These are phyloP conservation scores for Myrmecophaga tridactyla DNA, from an alignment of 2,113 vertebrate genomes.

Conservation along the genomic window DNA sequence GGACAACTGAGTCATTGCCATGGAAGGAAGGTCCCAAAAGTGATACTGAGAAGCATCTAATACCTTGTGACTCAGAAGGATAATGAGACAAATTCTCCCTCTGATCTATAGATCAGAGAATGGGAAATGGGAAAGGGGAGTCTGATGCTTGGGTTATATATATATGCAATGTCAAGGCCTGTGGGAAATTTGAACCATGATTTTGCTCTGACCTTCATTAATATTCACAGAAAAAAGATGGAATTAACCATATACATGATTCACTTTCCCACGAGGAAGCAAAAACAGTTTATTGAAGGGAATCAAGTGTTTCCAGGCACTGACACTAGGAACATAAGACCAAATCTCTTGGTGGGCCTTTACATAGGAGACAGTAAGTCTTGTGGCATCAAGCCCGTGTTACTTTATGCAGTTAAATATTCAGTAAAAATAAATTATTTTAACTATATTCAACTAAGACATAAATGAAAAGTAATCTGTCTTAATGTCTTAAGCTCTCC, in stretches of 20 bases:
- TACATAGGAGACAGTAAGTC: background rate
- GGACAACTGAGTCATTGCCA: background rate
- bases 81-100: background rate
- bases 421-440: background rate
- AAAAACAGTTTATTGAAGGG: background rate
- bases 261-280: background rate
- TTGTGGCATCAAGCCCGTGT: background rate
- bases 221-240: too few species aligned
- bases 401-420: background rate
- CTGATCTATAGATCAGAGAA: background rate
- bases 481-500: background rate
- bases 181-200: background rate
- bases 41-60: background rate
- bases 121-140: background rate
- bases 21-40: background rate
- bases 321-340: background rate
- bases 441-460: background rate
- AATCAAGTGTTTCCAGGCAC: background rate
- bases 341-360: background rate
- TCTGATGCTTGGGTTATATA: background rate
- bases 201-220: background rate
- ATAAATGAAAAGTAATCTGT: background rate
- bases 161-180: background rate
- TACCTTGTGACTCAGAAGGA: background rate
- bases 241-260: background rate